A percentile compares a stretch with the other conserved stretches of the same genome.
Evolutionary conservation across 2,888 invertebrate species (phyloP).

Genomic region (Crioceris asparagi): DNA sequence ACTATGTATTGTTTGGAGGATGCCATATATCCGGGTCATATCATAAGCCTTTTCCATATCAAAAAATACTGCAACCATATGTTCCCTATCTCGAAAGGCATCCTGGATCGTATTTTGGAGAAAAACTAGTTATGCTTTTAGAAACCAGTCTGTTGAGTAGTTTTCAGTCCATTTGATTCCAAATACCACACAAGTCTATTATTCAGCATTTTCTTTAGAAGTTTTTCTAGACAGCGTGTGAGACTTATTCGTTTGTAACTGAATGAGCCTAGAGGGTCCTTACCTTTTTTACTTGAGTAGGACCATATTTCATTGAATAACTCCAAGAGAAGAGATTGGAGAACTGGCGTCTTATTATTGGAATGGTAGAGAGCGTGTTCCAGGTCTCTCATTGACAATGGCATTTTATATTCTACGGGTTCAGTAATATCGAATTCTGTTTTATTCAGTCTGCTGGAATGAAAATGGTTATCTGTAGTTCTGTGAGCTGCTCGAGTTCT

Average conservation of each 20-base stretch:
- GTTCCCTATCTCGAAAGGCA: constrained; percentile 2
- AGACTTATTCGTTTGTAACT: constrained; percentile 3
- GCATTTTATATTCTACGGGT: too few species aligned
- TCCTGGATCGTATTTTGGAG: neutral
- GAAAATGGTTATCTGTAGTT: too few species aligned
- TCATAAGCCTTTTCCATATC: constrained; percentile 4
- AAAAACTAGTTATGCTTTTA: neutral
- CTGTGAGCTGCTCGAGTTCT: too few species aligned
- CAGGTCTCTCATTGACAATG: too few species aligned
- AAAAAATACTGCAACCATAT: constrained; percentile 1
- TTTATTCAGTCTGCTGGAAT: too few species aligned
- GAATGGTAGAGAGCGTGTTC: too few species aligned
- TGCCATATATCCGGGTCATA: neutral
- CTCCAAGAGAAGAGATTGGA: too few species aligned
- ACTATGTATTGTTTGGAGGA: neutral
- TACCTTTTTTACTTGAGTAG: too few species aligned
- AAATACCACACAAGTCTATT: neutral
- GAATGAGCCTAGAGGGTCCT: neutral
- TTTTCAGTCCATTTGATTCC: neutral
- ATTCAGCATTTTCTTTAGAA: too few species aligned
- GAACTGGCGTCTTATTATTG: too few species aligned
- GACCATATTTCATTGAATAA: too few species aligned
- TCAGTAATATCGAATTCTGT: too few species aligned
- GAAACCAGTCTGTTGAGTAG: neutral
- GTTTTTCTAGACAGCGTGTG: constrained; percentile 1